Base-by-base conservation (phyloP, 2,888 invertebrate genomes). In the Macropis europaea region DNA sequence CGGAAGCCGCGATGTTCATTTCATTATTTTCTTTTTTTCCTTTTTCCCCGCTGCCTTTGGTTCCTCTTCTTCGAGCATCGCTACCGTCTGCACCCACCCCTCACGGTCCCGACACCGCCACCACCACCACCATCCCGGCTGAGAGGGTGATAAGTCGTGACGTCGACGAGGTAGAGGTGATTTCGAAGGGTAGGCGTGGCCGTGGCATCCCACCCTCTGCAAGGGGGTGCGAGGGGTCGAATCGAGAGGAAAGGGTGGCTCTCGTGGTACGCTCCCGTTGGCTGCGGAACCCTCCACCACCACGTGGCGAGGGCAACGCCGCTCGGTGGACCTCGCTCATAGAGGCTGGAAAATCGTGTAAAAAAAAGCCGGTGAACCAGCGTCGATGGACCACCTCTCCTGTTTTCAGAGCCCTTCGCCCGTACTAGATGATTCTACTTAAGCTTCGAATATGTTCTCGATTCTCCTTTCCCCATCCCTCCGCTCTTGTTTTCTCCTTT, bases 121-220 rank as follows among this genome's bases (percentile, higher is more conserved):
- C 43, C 60, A 36, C 64, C 69, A 72, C 68, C 68, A 59, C 63
- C 77, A 50, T 52, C 64, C 67, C 38, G 60, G 64, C 67, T 81
- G 85, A 88, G 88, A 87, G 89, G 88, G 88, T 88, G 89, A 89
- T 89, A 89, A 89, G 89, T 89, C 88, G 89, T 84, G 88, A 88
- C 87, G 87, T 85, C 85, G 86, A 85, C 84, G 85, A 85, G 84
- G 84, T 82, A 79, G 81, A 81, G 86, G 85, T 87, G 86, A 87
- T 86, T 84, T 79, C 79, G 79, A 79, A 82, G 81, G 84, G 84
- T 80, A 83, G 87, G 88, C 88, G 87, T 87, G 88, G 87, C 80
- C 82, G 79, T 64, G 54, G 76, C 63, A 81, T 79, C 74, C 80
- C 83, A 78, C 79, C 77, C 79, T 68, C 69, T 38, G 76, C 54